These are phyloP conservation scores for Stratiolaelaps scimitus DNA, from an alignment of 1,140 invertebrate genomes.

Conservation along the genomic window DNA sequence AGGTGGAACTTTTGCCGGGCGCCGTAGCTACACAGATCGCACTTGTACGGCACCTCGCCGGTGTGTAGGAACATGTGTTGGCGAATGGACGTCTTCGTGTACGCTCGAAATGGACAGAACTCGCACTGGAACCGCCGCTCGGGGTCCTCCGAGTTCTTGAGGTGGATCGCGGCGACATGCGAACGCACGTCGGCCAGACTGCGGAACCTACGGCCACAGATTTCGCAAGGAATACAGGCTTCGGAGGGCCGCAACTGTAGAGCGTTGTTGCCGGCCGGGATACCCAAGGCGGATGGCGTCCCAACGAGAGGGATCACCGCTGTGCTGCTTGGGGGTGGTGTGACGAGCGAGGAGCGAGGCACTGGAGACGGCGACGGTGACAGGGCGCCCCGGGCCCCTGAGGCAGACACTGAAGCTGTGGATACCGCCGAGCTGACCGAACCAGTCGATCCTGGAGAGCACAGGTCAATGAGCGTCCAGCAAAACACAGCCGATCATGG, in stretches of 20 bases:
- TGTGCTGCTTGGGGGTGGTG: background rate
- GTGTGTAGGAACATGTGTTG: conserved; percentile 27
- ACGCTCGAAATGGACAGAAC: conserved; percentile 24
- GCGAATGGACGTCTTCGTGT: conserved; percentile 24
- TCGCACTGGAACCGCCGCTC: conserved; percentile 26
- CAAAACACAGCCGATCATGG: too few relatives aligned
- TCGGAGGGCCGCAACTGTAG: conserved; percentile 25
- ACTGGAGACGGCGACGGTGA: conserved; percentile 8
- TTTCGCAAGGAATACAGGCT: conserved; percentile 25
- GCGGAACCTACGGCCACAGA: conserved; percentile 27
- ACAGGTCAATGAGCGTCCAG: background rate
- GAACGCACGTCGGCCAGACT: conserved; percentile 21
- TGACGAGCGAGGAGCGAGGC: background rate
- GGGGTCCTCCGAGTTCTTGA: conserved; percentile 23
- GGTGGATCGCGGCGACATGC: conserved; percentile 19
- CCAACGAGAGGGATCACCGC: background rate
- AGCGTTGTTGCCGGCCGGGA: conserved; percentile 23
- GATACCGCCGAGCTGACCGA: conserved; percentile 24
- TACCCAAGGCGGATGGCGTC: conserved; percentile 6
- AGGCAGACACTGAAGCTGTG: conserved; percentile 2
- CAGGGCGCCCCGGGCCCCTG: background rate
- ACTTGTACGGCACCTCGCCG: conserved; percentile 24
- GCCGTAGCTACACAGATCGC: conserved; percentile 19
- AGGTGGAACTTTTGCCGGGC: conserved; percentile 22
- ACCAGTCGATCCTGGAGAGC: conserved; percentile 14